These are phyloP conservation scores for Notolabrus celidotus DNA, from an alignment of 2,797 vertebrate species.

Conservation along the genomic window DNA sequence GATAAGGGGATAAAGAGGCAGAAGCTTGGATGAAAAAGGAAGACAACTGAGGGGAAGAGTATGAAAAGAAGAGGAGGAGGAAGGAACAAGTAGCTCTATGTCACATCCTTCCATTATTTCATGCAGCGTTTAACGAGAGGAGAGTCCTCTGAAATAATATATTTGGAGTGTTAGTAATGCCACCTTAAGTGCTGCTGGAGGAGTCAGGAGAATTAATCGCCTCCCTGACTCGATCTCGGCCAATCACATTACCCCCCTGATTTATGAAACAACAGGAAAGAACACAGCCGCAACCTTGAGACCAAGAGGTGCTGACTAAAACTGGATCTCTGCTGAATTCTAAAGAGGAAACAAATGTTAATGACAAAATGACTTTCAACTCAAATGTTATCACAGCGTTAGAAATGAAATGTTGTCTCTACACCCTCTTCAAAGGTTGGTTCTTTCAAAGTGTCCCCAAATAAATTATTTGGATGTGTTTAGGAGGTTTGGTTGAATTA, in stretches of 20 bases:
- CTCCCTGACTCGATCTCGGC: slow-evolving; percentile 77
- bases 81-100: slow-evolving; percentile 17
- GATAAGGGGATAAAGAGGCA: not conserved
- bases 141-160: slow-evolving; percentile 78
- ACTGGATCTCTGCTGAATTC: slow-evolving; percentile 26
- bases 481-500: too few relatives aligned
- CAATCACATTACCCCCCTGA: slow-evolving; percentile 83
- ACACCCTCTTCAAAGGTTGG: too few relatives aligned
- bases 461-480: too few relatives aligned
- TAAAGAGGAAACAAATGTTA: slow-evolving; percentile 2
- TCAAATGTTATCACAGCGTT: not conserved
- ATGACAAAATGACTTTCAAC: not conserved
- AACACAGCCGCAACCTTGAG: slow-evolving; percentile 73
- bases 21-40: not conserved
- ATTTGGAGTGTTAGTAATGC: slow-evolving; percentile 81
- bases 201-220: slow-evolving; percentile 78
- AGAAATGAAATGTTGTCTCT: not conserved
- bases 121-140: slow-evolving; percentile 40
- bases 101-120: slow-evolving; percentile 47
- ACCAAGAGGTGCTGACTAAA: slow-evolving; percentile 39
- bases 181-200: slow-evolving; percentile 80
- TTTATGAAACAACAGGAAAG: slow-evolving; percentile 80
- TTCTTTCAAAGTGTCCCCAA: too few relatives aligned
- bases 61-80: not conserved
- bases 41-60: not conserved